Percentiles rank a stretch among this genome's conserved stretches.
These are phyloP conservation scores for Epizoanthus ramosus DNA, from an alignment of 92 coral and sea anemone species.

Conservation along the genomic window DNA sequence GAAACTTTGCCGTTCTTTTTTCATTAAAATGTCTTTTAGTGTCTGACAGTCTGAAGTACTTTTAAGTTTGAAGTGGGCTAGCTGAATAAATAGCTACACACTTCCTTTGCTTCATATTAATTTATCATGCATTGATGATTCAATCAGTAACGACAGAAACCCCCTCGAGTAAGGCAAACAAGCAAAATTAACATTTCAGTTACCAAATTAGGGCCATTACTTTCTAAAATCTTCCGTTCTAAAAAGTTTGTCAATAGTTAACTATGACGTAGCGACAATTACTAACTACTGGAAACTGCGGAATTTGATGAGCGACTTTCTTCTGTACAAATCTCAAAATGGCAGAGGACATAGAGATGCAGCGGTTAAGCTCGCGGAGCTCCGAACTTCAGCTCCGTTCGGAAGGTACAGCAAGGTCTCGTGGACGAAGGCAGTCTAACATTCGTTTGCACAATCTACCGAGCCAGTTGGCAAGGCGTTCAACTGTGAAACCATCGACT, in stretches of 20 bases:
- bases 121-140: too few species aligned
- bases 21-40: too few species aligned
- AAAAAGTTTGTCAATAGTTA: neutral
- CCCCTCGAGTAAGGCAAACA: too few species aligned
- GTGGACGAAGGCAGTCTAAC: neutral
- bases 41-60: too few species aligned
- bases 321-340: conserved; percentile 13
- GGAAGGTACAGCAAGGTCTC: neutral
- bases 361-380: neutral
- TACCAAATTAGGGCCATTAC: too few species aligned
- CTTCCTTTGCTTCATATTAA: too few species aligned
- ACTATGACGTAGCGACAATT: neutral
- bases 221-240: too few species aligned
- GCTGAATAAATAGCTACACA: too few species aligned
- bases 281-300: neutral
- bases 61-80: too few species aligned
- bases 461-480: conserved; percentile 74
- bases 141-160: too few species aligned
- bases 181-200: too few species aligned
- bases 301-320: neutral
- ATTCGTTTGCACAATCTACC: conserved; percentile 61
- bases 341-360: conserved; percentile 40
- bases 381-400: neutral
- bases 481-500: conserved; percentile 40
- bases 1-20: too few species aligned